Percentiles rank a stretch among this genome's conserved stretches.
phyloP scores from a whole-genome alignment of 2,888 invertebrate species.

The Electrophaes corylata region DNA sequence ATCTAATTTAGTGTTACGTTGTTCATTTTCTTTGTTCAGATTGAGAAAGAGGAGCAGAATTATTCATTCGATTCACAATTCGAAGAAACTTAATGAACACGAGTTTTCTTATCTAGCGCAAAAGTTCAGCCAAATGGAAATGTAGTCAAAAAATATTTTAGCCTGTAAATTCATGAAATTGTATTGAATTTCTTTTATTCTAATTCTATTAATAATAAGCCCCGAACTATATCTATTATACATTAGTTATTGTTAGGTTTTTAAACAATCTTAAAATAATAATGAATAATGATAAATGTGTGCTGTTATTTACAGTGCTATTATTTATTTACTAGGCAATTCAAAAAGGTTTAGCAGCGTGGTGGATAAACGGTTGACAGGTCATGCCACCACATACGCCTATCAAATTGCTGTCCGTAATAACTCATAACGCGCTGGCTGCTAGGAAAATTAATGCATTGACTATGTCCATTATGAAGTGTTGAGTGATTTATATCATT shows the following conservation, averaged over 20 bases:
- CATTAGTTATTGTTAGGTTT: too few relatives aligned
- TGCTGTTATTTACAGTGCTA: too few relatives aligned
- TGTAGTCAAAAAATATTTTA: neutral
- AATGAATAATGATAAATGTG: too few relatives aligned
- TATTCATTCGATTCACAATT: slow-evolving; percentile 1
- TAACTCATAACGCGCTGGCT: neutral
- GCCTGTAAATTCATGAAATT: too few relatives aligned
- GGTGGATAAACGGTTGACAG: neutral
- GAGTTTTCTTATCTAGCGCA: neutral
- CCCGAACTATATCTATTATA: too few relatives aligned
- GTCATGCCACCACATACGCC: neutral
- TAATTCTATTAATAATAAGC: too few relatives aligned
- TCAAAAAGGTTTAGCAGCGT: neutral
- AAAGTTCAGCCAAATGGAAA: slow-evolving; percentile 1
- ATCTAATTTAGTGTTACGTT: neutral
- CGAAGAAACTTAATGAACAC: neutral
- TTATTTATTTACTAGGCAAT: neutral
- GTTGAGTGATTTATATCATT: too few relatives aligned
- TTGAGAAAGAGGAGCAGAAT: neutral
- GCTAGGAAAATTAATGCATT: slow-evolving; percentile 7
- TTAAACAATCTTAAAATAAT: too few relatives aligned
- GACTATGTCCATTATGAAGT: neutral
- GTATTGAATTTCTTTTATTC: too few relatives aligned
- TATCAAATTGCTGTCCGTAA: slow-evolving; percentile 10
- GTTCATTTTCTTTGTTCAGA: neutral